A percentile compares a stretch with the other conserved stretches of the same genome.
Conservation (phyloP, 2,113 vertebrate genomes). For the Amphiprion percula region DNA sequence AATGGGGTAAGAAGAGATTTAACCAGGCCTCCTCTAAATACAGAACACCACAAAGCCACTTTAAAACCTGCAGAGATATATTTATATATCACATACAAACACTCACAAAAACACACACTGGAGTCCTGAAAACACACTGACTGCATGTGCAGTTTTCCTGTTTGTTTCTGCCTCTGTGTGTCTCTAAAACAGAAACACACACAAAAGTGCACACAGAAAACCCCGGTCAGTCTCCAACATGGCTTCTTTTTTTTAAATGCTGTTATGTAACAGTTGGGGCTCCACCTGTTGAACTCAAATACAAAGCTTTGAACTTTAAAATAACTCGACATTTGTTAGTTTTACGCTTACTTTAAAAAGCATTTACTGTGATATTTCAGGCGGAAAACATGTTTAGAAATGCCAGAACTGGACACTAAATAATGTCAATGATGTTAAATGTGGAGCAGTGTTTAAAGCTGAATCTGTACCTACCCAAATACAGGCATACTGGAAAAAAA, state of each 20-base stretch:
- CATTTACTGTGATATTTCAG: background rate
- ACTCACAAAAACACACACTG: slow-evolving; percentile 45
- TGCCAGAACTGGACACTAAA: background rate
- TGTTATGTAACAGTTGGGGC: slow-evolving; percentile 11
- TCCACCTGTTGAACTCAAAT: slow-evolving; percentile 43
- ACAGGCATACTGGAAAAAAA: slow-evolving; percentile 24
- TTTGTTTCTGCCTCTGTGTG: slow-evolving; percentile 12
- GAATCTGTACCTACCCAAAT: slow-evolving; percentile 24
- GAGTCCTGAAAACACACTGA: slow-evolving; percentile 16
- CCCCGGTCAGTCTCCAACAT: slow-evolving; percentile 1
- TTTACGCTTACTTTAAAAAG: background rate
- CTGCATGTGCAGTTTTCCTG: slow-evolving; percentile 14
- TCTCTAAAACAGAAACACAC: slow-evolving; percentile 9
- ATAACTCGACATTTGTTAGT: slow-evolving; percentile 14
- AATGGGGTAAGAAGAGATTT: slow-evolving; percentile 72
- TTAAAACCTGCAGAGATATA: slow-evolving; percentile 79
- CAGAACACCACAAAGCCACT: slow-evolving; percentile 83
- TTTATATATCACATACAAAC: slow-evolving; percentile 75
- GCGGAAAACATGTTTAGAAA: background rate
- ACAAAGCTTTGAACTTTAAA: slow-evolving; percentile 19
- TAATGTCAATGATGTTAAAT: background rate
- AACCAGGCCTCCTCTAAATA: slow-evolving; percentile 78
- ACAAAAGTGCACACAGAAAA: slow-evolving; percentile 1
- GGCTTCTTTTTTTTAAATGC: slow-evolving; percentile 17
- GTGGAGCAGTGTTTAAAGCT: slow-evolving; percentile 13